phyloP scores from a whole-genome alignment of 35 echinoderm and acorn worm species.

The Stichopus chloronotus region DNA sequence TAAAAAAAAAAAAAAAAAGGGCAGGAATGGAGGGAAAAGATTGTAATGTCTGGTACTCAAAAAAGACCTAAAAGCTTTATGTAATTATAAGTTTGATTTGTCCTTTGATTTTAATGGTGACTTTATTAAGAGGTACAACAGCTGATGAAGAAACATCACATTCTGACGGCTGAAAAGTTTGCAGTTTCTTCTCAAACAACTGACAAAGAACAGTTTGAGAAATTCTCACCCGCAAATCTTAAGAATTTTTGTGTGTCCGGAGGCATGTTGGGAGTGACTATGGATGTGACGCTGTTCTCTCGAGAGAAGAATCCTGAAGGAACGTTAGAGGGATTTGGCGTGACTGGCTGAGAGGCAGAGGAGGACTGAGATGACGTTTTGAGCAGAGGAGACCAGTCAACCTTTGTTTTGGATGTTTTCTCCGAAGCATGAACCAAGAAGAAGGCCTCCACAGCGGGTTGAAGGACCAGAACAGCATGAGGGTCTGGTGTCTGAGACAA shows the following conservation, averaged over 20 bases:
- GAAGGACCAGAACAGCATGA: conserved; percentile 96
- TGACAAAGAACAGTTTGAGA: too few species aligned
- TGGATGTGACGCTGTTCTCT: conserved; percentile 87
- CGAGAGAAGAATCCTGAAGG: conserved; percentile 78
- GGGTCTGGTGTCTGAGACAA: conserved; percentile 89
- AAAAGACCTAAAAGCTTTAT: not conserved
- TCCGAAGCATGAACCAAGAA: conserved; percentile 96
- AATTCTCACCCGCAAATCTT: conserved; percentile 86
- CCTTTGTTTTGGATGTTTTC: conserved; percentile 58
- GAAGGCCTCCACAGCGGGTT: conserved; percentile 97
- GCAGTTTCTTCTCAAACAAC: too few species aligned
- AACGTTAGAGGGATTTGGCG: conserved; percentile 50
- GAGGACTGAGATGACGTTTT: not conserved
- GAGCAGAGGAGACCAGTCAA: not conserved
- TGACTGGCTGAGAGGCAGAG: conserved; percentile 12
- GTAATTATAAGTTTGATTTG: not conserved
- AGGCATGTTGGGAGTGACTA: conserved; percentile 90
- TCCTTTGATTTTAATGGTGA: not conserved
- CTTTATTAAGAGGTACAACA: too few species aligned
- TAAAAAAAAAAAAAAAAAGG: not conserved
- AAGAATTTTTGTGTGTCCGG: conserved; percentile 97
- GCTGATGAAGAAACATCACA: too few species aligned
- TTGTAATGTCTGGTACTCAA: not conserved
- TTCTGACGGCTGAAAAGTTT: too few species aligned
- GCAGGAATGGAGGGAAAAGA: not conserved